Conservation (phyloP, 2,113 vertebrate species). For the Phyllostomus discolor region DNA sequence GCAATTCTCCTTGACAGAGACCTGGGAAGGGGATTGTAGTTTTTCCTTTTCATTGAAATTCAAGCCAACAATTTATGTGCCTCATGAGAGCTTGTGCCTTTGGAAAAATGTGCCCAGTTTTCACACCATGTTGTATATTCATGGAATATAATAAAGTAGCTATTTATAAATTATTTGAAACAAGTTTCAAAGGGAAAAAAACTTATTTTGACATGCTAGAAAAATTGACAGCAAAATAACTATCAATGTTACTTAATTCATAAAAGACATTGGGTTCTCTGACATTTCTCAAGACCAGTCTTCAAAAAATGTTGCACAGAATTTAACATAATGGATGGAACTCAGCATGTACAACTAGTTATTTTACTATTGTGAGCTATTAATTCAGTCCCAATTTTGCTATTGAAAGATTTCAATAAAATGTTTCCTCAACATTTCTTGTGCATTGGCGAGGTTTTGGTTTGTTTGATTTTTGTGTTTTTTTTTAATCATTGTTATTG, state of each 20-base stretch:
- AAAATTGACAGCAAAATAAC: not conserved
- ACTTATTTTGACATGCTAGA: not conserved
- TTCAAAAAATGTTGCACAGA: not conserved
- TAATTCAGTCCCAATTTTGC: not conserved
- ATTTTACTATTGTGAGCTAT: not conserved
- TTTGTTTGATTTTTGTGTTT: not conserved
- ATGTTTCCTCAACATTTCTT: not conserved
- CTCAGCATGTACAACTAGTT: not conserved
- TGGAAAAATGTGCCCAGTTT: not conserved
- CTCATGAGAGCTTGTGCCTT: not conserved
- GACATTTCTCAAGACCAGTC: not conserved
- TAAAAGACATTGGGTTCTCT: not conserved
- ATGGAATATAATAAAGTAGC: not conserved
- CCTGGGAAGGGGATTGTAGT: not conserved
- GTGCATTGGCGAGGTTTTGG: not conserved
- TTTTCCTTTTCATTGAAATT: not conserved
- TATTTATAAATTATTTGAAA: not conserved
- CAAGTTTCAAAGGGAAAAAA: not conserved
- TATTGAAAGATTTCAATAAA: not conserved
- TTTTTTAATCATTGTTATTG: not conserved
- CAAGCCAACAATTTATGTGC: not conserved
- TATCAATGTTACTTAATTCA: not conserved
- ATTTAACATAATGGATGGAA: not conserved
- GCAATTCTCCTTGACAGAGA: conserved; percentile 8
- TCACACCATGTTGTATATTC: not conserved